Conservation (phyloP, 2,888 invertebrate genomes). For the Melangyna quadrimaculata region DNA sequence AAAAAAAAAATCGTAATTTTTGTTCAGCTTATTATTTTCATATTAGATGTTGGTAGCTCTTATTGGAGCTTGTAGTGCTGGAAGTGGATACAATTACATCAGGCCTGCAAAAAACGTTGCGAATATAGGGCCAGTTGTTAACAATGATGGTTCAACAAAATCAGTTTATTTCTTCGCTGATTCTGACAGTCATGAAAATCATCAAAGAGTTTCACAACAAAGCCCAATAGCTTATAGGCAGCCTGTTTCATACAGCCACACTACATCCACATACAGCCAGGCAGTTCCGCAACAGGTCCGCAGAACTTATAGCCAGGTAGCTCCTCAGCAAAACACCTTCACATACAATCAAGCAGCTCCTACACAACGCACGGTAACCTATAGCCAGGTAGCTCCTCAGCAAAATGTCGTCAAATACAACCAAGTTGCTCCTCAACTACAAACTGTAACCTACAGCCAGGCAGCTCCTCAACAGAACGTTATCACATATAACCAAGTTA, state of each 20-base stretch:
- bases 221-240: not conserved
- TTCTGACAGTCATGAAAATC: constrained; percentile 11
- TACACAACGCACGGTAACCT: not conserved
- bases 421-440: not conserved
- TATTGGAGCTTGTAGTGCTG: constrained; percentile 17
- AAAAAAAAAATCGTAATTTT: not conserved
- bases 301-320: not conserved
- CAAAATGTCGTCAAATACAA: not conserved
- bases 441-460: not conserved
- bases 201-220: not conserved
- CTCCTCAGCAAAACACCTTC: not conserved
- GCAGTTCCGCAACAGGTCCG: not conserved
- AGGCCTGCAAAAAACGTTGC: not conserved
- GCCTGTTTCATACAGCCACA: not conserved
- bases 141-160: constrained; percentile 12
- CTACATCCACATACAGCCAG: not conserved
- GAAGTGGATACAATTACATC: constrained; percentile 30
- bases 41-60: constrained; percentile 22
- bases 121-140: not conserved
- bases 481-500: not conserved
- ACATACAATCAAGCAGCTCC: too few relatives aligned
- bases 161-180: constrained; percentile 41
- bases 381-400: not conserved
- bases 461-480: not conserved
- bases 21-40: not conserved